Conservation (phyloP, 2,888 invertebrate species). For the Abrostola triplasia region DNA sequence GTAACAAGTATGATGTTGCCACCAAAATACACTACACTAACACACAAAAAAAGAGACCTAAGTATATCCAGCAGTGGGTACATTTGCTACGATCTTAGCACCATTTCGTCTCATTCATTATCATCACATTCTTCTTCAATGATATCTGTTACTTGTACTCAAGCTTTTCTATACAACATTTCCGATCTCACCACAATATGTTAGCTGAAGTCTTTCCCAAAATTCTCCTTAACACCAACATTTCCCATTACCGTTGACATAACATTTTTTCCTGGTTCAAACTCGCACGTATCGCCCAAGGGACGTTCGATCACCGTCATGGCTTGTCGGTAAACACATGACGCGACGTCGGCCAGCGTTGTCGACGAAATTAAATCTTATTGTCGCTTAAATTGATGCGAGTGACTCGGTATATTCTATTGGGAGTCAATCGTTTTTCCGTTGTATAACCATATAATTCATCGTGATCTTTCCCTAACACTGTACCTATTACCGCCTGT, state of each 20-base stretch:
- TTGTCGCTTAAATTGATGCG: conserved; percentile 67
- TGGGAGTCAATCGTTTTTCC: conserved; percentile 40
- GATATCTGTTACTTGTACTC: no score
- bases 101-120: no score
- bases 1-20: no score
- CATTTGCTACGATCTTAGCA: no score
- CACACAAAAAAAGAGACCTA: no score
- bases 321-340: conserved; percentile 59
- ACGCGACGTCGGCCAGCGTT: conserved; percentile 53
- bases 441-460: conserved; percentile 20
- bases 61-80: no score
- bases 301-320: conserved; percentile 78
- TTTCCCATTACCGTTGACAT: conserved; percentile 37
- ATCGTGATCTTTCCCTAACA: conserved; percentile 9
- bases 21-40: no score
- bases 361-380: conserved; percentile 74
- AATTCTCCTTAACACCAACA: conserved; percentile 22
- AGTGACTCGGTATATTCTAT: conserved; percentile 65
- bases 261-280: conserved; percentile 43
- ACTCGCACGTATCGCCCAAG: conserved; percentile 55
- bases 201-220: no score
- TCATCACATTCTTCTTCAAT: no score
- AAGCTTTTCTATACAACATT: no score
- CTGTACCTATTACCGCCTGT: not conserved
- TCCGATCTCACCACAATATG: no score